Percentiles rank a stretch among this genome's conserved stretches.
Evolutionary conservation across 2,888 invertebrate genomes (phyloP).

Genomic region (Drosophila mayaguana): DNA sequence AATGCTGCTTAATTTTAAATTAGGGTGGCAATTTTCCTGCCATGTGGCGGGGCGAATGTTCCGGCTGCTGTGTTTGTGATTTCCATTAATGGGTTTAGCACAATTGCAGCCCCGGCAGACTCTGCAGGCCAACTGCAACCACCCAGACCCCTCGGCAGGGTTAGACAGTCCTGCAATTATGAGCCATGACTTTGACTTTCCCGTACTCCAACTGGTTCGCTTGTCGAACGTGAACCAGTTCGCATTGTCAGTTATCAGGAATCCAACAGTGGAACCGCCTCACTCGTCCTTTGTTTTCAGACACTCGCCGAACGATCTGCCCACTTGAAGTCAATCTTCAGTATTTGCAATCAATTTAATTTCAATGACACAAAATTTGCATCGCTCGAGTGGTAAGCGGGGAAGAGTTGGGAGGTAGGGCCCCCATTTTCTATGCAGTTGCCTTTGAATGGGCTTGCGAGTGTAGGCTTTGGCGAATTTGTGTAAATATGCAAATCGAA

Average conservation of each 20-base stretch:
- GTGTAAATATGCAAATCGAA: conserved; percentile 79
- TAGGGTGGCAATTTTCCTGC: conserved; percentile 71
- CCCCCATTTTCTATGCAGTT: conserved; percentile 35
- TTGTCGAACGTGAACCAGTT: background rate
- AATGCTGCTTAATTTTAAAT: conserved; percentile 64
- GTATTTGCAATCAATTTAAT: conserved; percentile 81
- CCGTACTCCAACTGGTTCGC: background rate
- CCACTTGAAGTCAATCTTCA: conserved; percentile 78
- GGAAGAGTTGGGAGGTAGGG: background rate
- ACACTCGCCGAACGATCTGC: conserved; percentile 40
- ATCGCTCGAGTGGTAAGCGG: conserved; percentile 28
- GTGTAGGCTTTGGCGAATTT: conserved; percentile 57
- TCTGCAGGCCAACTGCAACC: conserved; percentile 13
- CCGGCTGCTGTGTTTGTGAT: conserved; percentile 62
- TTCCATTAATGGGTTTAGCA: conserved; percentile 75
- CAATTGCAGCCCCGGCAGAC: conserved; percentile 49
- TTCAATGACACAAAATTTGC: conserved; percentile 76
- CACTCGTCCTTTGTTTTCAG: conserved; percentile 42
- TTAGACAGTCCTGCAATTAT: conserved; percentile 15
- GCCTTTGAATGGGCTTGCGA: conserved; percentile 18
- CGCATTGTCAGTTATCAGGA: conserved; percentile 54
- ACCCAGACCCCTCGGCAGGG: background rate
- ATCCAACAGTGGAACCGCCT: conserved; percentile 35
- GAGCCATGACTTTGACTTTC: conserved; percentile 48
- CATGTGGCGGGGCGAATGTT: conserved; percentile 46